Base-by-base conservation (phyloP, 2,113 vertebrate species). In the Noctilio leporinus region DNA sequence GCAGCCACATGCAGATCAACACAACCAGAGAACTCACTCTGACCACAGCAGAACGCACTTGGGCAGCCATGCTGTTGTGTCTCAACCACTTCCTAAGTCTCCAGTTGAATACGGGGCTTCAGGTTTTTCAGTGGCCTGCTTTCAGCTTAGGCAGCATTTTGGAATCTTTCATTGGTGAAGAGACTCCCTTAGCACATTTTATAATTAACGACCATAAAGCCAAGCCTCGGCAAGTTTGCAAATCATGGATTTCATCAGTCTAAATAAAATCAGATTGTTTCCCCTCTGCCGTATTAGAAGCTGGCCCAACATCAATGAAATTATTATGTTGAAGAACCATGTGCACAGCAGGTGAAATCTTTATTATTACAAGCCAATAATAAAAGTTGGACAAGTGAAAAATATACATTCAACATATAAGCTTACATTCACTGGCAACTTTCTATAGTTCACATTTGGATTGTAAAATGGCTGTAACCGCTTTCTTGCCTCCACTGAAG, bases 381-480 rank as follows among this genome's bases (percentile, higher is more conserved):
- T 93, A 97, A 97, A 94, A 89, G 78, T 77, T 88, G 33, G 57
- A 86, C 57, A 97, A 96, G 92, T 59, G 77, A 96, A 97, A 95
- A 97, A 92, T 93, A 96, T 95, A 93, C 95, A 93, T 53, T 77
- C 47, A 91, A 91, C 97, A 94, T 92, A 90, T 95, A 89, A 97
- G 96, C 62, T 91, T 91, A 72, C n/a, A 93, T 92, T 94, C 95
- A 91, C 65, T 88, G 92, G 82, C 38, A 96, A 69, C 95, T 95
- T 88, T 72, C 86, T 83, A 95, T 6, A 91, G 33, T 28, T 97
- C 47, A 87, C 92, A 19, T 93, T 97, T 94, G 77, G 57, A n/a
- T 95, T 97, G 30, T 95, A 90, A 98, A 95, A 59, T n/a, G 93
- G 55, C 73, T 57, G 12, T 59, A 92, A 55, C 62, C 84, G 86